These are phyloP conservation scores for Palythoa caribaeorum DNA, from an alignment of 92 coral and sea anemone species.

Conservation along the genomic window DNA sequence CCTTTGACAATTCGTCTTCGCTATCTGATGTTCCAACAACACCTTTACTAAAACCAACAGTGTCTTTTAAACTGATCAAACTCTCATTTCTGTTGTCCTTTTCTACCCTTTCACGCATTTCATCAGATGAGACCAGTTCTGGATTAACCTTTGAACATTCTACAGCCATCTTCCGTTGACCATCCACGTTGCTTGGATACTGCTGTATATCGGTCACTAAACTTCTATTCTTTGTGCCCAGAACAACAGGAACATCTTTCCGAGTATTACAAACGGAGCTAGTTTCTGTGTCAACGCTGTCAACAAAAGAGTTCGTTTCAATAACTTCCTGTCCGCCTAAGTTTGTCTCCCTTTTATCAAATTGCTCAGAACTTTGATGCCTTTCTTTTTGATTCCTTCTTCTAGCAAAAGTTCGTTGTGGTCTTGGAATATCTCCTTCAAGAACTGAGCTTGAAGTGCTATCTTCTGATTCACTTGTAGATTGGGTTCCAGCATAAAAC, in stretches of 20 bases:
- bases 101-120: background rate
- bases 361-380: background rate
- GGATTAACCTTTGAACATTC: background rate
- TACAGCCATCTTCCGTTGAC: background rate
- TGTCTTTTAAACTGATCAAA: background rate
- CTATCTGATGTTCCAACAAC: background rate
- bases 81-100: background rate
- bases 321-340: background rate
- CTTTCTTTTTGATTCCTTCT: constrained; percentile 49
- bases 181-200: background rate
- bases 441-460: background rate
- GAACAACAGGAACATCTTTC: background rate
- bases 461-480: constrained; percentile 24
- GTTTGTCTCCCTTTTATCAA: background rate
- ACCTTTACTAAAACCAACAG: background rate
- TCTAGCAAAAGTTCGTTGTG: constrained; percentile 65
- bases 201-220: constrained; percentile 5
- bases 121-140: background rate
- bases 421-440: constrained; percentile 54
- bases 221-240: background rate
- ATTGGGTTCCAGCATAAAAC: background rate
- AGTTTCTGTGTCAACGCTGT: background rate
- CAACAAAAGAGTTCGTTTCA: background rate
- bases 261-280: background rate
- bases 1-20: background rate